Percentiles rank a stretch among this genome's conserved stretches.
phyloP scores from a whole-genome alignment of 2,113 vertebrate species.

The Paramormyrops kingsleyae region DNA sequence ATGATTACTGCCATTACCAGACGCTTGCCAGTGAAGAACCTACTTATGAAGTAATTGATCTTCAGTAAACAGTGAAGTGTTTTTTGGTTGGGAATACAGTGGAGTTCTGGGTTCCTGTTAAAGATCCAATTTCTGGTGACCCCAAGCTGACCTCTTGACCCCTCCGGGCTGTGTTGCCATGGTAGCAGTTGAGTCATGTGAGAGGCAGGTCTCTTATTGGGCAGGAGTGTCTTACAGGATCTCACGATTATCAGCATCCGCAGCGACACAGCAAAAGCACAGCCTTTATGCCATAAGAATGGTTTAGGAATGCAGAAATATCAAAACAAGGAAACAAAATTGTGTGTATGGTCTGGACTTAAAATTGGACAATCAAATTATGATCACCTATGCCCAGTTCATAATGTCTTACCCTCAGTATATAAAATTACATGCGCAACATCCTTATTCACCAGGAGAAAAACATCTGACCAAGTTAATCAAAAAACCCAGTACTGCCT shows the following conservation, averaged over 20 bases:
- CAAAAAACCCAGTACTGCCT: not conserved
- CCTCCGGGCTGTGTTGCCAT: not conserved
- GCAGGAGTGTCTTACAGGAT: not conserved
- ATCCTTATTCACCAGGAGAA: not conserved
- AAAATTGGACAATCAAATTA: not conserved
- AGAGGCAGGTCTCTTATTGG: not conserved
- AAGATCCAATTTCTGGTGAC: not conserved
- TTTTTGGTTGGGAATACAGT: not conserved
- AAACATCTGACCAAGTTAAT: not conserved
- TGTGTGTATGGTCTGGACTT: not conserved
- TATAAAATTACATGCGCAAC: not conserved
- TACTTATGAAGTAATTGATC: not conserved
- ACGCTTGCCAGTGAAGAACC: not conserved
- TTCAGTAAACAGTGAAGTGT: not conserved
- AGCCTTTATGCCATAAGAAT: not conserved
- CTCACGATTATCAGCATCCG: not conserved
- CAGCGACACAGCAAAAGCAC: not conserved
- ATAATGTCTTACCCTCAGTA: not conserved
- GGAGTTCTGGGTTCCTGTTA: not conserved
- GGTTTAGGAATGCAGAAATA: not conserved
- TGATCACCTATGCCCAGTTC: not conserved
- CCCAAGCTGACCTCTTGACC: not conserved
- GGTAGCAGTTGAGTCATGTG: not conserved
- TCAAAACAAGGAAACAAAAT: not conserved
- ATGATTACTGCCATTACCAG: not conserved